These are phyloP conservation scores for Psix sp. DNA, from an alignment of 1,140 invertebrate species.

Conservation along the genomic window DNA sequence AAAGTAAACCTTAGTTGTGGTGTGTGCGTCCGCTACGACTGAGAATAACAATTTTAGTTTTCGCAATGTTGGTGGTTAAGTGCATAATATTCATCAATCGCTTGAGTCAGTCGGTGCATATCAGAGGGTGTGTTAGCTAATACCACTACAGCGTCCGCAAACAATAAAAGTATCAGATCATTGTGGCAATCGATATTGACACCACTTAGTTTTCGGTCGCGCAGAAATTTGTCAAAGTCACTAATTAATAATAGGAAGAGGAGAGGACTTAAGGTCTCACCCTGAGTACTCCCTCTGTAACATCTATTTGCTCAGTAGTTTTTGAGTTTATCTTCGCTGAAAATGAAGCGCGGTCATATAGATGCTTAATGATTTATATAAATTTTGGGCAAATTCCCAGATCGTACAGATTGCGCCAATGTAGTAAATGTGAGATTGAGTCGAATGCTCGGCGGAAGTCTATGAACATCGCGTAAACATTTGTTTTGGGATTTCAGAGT, in stretches of 20 bases:
- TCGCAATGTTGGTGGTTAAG: neutral
- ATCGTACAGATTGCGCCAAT: slow-evolving; percentile 2
- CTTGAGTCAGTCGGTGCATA: neutral
- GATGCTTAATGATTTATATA: neutral
- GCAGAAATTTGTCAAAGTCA: neutral
- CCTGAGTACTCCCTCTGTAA: neutral
- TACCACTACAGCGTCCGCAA: neutral
- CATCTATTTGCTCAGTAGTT: neutral
- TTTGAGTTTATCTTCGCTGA: neutral
- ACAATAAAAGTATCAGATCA: neutral
- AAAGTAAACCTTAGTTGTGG: neutral
- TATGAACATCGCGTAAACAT: neutral
- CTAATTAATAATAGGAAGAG: neutral
- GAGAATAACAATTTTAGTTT: neutral
- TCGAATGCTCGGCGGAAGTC: slow-evolving; percentile 1
- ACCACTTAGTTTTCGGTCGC: neutral
- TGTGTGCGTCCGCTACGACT: neutral
- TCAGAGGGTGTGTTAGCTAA: neutral
- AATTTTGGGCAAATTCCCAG: neutral
- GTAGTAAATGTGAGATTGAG: neutral
- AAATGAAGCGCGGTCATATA: slow-evolving; percentile 1
- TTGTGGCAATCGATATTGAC: neutral
- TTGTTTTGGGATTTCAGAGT: neutral
- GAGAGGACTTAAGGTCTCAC: neutral
- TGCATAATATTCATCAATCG: neutral